Base-by-base conservation (phyloP, 2,113 vertebrate genomes). In the Taxidea taxus region DNA sequence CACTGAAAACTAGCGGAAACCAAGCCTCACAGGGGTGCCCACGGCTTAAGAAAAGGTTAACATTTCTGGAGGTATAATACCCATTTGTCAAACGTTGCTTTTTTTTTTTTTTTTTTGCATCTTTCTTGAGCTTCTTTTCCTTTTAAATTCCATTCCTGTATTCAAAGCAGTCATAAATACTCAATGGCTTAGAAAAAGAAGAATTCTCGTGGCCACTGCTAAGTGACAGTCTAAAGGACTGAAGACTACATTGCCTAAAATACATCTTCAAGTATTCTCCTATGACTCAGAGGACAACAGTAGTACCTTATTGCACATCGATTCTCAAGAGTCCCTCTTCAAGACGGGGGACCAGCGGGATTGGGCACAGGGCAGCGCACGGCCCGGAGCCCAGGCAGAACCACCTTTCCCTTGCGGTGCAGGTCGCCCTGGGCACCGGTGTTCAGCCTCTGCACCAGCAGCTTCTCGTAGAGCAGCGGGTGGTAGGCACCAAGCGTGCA, bases 401-500 rank as follows among this genome's bases (percentile, higher is more conserved):
- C 99, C 83, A 99, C 99, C 82, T 99, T 99, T 10, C 99, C 99
- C 97, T 99, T 99, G 34, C 93, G 98, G 86, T 99, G 98, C 23
- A 99, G 98, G 97, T 99, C 99, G 0, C 98, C 98, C 97, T 99
- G 99, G 1, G 99, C 97, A 51, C 99, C 99, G 1, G 87, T 98
- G 98, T 99, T 99, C 98, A 99, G 99, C 77, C 99, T 99, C 98
- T 99, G 99, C 94, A 99, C 98, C 97, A 99, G 98, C 42, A 99
- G 99, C 98, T 99, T 99, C 98, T 99, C 99, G 0, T 99, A 99
- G 25, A 99, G 99, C 96, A 99, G 98, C 0, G 99, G 99, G 83
- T 99, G 99, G 98, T 99, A 99, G 7, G 99, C 99, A 4, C 99
- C 99, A 58, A 99, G 98, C 3, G 99, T 99, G 97, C 99, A 99